phyloP scores from a whole-genome alignment of 2,888 invertebrate species.

The Amaurobius ferox region DNA sequence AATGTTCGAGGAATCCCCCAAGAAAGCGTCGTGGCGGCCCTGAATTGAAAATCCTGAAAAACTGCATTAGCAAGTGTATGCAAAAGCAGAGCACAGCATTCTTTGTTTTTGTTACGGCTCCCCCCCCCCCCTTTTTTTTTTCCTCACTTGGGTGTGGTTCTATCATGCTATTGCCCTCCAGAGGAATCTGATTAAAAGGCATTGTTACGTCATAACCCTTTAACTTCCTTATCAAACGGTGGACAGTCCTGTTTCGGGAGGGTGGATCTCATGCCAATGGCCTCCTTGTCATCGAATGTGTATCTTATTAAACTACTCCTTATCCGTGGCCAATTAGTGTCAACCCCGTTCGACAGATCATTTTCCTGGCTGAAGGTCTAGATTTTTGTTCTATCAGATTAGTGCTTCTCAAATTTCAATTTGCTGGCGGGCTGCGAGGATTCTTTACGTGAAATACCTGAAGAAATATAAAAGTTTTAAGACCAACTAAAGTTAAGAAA shows the following conservation, averaged over 20 bases:
- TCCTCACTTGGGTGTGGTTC: neutral
- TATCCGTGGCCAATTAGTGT: neutral
- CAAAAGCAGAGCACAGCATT: neutral
- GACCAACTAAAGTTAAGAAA: too few species aligned
- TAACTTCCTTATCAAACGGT: slow-evolving; percentile 14
- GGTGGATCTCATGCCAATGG: neutral
- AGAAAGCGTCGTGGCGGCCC: too few species aligned
- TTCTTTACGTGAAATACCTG: too few species aligned
- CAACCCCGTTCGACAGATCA: neutral
- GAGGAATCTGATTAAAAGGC: slow-evolving; percentile 13
- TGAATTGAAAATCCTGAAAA: too few species aligned
- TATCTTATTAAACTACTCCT: slow-evolving; percentile 1
- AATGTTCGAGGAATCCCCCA: too few species aligned
- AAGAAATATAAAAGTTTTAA: too few species aligned
- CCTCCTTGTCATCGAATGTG: neutral
- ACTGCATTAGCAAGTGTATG: neutral
- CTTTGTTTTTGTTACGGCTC: neutral
- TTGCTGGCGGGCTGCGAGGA: too few species aligned
- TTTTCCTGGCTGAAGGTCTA: too few species aligned
- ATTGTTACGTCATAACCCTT: slow-evolving; percentile 16
- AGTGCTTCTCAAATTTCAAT: too few species aligned
- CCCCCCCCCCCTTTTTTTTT: too few species aligned
- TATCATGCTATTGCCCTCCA: neutral
- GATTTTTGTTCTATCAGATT: too few species aligned
- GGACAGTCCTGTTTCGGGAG: neutral